Percentiles rank a stretch among this genome's conserved stretches.
Evolutionary conservation across 2,113 vertebrate species (phyloP).

Genomic region (Aythya baeri): DNA sequence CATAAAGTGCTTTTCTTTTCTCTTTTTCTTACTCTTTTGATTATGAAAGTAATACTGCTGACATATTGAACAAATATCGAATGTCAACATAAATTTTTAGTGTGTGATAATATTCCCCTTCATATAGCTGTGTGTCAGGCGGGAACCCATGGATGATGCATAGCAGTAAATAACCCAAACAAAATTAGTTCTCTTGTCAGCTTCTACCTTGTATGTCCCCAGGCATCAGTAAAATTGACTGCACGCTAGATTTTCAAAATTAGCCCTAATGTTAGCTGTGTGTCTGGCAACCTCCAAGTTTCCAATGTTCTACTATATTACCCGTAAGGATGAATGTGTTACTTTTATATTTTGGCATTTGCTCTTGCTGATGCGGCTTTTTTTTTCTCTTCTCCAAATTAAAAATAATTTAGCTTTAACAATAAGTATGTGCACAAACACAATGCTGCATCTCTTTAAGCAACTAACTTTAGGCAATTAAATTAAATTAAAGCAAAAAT

Average conservation of each 20-base stretch:
- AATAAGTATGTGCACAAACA: constrained; percentile 78
- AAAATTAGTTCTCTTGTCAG: constrained; percentile 97
- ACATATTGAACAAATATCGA: constrained; percentile 90
- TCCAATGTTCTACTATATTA: constrained; percentile 91
- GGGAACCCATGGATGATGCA: constrained; percentile 94
- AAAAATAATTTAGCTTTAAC: constrained; percentile 88
- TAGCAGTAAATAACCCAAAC: constrained; percentile 98
- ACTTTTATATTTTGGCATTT: constrained; percentile 92
- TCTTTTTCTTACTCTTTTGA: constrained; percentile 85
- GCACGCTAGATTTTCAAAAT: constrained; percentile 99
- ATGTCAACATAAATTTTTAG: constrained; percentile 93
- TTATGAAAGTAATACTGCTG: constrained; percentile 90
- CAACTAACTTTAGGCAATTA: constrained; percentile 86
- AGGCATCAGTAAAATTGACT: constrained; percentile 99
- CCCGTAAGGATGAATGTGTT: constrained; percentile 94
- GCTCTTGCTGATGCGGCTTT: constrained; percentile 84
- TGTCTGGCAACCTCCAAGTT: constrained; percentile 91
- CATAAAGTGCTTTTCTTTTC: constrained; percentile 83
- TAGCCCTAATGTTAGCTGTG: constrained; percentile 97
- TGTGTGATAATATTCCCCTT: constrained; percentile 89
- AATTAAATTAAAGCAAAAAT: constrained; percentile 85
- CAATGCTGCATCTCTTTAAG: constrained; percentile 82
- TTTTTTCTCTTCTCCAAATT: constrained; percentile 79
- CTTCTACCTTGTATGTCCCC: constrained; percentile 92
- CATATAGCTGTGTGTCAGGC: constrained; percentile 90